Evolutionary conservation across 1,140 invertebrate genomes (phyloP).

Genomic region (Glomeris maerens): DNA sequence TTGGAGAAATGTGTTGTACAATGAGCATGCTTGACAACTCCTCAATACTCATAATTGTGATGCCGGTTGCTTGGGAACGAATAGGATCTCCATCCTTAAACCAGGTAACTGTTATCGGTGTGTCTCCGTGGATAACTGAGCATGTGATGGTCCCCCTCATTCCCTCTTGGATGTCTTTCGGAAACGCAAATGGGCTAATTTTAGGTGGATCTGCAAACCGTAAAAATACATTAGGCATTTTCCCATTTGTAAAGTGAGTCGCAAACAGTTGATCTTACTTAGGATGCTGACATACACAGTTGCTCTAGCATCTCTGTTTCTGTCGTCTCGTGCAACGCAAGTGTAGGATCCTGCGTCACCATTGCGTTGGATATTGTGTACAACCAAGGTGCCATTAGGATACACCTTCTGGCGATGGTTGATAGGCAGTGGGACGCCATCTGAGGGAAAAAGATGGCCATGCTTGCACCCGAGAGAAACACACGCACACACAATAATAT

Average conservation of each 20-base stretch:
- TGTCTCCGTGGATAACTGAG: conserved; percentile 84
- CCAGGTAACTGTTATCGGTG: conserved; percentile 72
- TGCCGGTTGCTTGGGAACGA: conserved; percentile 30
- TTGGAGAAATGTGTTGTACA: conserved; percentile 47
- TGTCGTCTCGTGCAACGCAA: conserved; percentile 78
- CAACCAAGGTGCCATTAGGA: conserved; percentile 81
- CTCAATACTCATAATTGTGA: conserved; percentile 50
- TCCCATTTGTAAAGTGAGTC: too few species aligned
- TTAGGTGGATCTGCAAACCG: conserved; percentile 33
- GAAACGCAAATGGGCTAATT: conserved; percentile 33
- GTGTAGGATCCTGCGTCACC: conserved; percentile 89
- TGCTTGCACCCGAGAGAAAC: too few species aligned
- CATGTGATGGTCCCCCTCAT: conserved; percentile 55
- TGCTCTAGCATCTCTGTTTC: conserved; percentile 71
- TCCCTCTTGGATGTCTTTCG: conserved; percentile 29
- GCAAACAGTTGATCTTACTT: too few species aligned
- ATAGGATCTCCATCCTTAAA: conserved; percentile 51
- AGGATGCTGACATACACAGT: conserved; percentile 86
- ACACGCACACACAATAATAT: too few species aligned
- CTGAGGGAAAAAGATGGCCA: conserved; percentile 31
- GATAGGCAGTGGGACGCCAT: conserved; percentile 64
- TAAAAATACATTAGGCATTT: too few species aligned
- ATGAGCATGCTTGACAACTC: conserved; percentile 76
- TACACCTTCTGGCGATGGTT: conserved; percentile 90
- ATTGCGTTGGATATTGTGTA: conserved; percentile 78